Evolutionary conservation across 1,140 invertebrate species (phyloP).

Genomic region (Hyphantria cunea): DNA sequence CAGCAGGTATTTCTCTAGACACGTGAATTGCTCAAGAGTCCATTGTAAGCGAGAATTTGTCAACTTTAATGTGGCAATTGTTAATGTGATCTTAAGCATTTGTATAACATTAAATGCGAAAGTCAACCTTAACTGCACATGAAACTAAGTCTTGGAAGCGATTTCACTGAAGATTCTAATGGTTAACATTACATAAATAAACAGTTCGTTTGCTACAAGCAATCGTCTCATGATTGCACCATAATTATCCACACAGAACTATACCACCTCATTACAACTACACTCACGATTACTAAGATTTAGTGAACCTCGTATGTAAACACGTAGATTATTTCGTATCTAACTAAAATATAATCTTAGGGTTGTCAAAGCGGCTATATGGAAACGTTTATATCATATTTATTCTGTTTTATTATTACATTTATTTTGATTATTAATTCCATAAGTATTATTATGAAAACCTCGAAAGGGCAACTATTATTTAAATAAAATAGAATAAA

Average conservation of each 20-base stretch:
- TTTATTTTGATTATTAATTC: background rate
- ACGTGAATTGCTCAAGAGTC: too few species aligned
- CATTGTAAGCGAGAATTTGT: too few species aligned
- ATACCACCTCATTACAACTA: slow-evolving; percentile 18
- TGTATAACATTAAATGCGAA: background rate
- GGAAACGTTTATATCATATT: too few species aligned
- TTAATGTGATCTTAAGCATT: too few species aligned
- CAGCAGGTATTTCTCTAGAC: too few species aligned
- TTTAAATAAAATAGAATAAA: too few species aligned
- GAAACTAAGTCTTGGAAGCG: background rate
- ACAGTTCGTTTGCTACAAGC: slow-evolving; percentile 6
- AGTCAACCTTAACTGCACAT: too few species aligned
- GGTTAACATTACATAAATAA: slow-evolving; percentile 8
- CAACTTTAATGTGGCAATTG: too few species aligned
- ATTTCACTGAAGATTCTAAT: slow-evolving; percentile 5
- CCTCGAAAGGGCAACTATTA: too few species aligned
- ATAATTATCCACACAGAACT: slow-evolving; percentile 20
- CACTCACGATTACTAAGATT: slow-evolving; percentile 33
- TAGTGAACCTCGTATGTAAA: slow-evolving; percentile 14
- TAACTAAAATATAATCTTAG: slow-evolving; percentile 17
- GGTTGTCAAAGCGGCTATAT: background rate
- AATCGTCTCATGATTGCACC: slow-evolving; percentile 14
- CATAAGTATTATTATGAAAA: too few species aligned
- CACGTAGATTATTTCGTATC: slow-evolving; percentile 26
- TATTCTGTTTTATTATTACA: too few species aligned